Base-by-base conservation (phyloP, 2,113 vertebrate genomes). In the Crotophaga sulcirostris region DNA sequence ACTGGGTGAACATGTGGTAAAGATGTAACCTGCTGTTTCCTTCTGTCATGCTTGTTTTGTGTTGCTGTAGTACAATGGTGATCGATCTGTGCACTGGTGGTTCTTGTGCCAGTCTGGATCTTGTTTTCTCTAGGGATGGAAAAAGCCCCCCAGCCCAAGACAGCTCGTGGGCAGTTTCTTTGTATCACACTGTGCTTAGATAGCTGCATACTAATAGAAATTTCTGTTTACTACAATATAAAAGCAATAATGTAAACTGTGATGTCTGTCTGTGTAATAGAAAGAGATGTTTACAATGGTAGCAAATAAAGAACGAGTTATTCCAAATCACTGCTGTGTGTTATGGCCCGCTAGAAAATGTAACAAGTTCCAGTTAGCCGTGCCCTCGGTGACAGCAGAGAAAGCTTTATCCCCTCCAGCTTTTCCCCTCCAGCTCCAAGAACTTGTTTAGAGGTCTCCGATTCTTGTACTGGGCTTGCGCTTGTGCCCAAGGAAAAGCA, bases 181-280 rank as follows among this genome's bases (percentile, higher is more conserved):
- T 77, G 93, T 77, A 47, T 16, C 84, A 73, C 94, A 95, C 96
- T 96, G 94, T 94, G 83, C 82, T 87, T 93, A 87, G 70, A 34
- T 76, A 87, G 52, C 94, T 94, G 64, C 72, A 16, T 84, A 54
- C 87, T 86, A 28, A 40, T 72, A 68, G 80, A 33, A 62, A 45
- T 78, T 66, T 78, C 74, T 51, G 56, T 84, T 93, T 97, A 68
- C 74, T 10, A 40, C 56, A 55, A 8, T 89, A 66, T 89, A 60
- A 97, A 97, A 98, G 97, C 97, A 97, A 95, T 98, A 97, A 97
- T 59, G 85, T 97, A 36, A 97, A 95, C 89, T 86, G 94, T 97
- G 91, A 77, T 92, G 96, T 95, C 45, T 68, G 92, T 97, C 47
- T 67, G 92, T 97, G 90, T 97, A 89, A 94, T 95, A 83, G 66